Conservation (phyloP, 2,888 invertebrate species). For the Nomada lathburiana region DNA sequence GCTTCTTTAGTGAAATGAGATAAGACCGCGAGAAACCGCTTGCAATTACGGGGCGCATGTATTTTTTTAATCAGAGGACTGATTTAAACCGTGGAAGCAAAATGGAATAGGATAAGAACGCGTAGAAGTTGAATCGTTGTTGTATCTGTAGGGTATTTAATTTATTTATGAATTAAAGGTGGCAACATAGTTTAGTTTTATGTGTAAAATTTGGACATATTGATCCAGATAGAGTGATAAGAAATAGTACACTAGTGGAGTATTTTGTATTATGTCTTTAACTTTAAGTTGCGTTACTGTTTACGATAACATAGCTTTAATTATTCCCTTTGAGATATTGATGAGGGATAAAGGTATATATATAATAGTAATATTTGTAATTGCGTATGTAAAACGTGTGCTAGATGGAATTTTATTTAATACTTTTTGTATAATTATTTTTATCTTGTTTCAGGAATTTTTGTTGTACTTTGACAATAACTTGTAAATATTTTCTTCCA, state of each 20-base stretch:
- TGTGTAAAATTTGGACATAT: too few relatives aligned
- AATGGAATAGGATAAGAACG: slow-evolving; percentile 1
- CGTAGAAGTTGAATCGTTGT: background rate
- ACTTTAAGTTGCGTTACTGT: background rate
- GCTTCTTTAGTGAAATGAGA: slow-evolving; percentile 9
- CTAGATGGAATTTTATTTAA: background rate
- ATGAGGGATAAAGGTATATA: background rate
- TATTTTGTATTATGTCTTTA: background rate
- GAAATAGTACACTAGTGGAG: background rate
- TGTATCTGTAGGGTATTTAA: background rate
- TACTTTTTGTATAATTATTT: slow-evolving; percentile 8
- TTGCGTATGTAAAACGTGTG: background rate
- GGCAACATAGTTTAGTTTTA: background rate
- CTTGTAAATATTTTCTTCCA: slow-evolving; percentile 6
- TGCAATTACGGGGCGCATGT: background rate
- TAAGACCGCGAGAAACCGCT: slow-evolving; percentile 1
- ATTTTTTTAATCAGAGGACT: background rate
- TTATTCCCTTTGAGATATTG: too few relatives aligned
- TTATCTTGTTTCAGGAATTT: slow-evolving; percentile 39
- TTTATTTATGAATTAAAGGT: background rate
- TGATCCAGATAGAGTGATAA: background rate
- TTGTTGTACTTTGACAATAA: background rate
- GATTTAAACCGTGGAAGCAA: background rate
- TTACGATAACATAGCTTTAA: background rate
- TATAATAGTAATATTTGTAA: background rate